Conservation (phyloP, 35 echinoderm and acorn worm genomes). For the Apostichopus parvimensis region DNA sequence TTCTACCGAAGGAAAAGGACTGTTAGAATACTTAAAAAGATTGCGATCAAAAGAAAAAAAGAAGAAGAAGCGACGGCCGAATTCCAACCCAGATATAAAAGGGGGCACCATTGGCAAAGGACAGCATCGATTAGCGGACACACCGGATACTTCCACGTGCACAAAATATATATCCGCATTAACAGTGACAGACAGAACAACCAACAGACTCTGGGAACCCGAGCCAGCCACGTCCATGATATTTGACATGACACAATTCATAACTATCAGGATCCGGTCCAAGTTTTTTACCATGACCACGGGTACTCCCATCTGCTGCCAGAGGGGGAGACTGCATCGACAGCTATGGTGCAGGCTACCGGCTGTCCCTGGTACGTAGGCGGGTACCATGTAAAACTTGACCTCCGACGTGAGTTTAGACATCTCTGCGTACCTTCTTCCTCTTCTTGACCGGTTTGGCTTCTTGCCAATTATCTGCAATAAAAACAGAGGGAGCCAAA, state of each 20-base stretch:
- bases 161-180: background rate
- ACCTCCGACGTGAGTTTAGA: background rate
- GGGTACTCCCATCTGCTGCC: background rate
- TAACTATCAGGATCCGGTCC: too few species aligned
- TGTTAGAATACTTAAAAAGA: too few species aligned
- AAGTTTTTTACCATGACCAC: background rate
- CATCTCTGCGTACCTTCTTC: conserved; percentile 20
- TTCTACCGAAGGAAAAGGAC: too few species aligned
- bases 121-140: background rate
- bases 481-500: background rate
- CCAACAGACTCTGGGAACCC: too few species aligned
- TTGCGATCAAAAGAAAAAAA: too few species aligned
- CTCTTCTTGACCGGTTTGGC: conserved; percentile 26
- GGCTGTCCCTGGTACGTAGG: background rate
- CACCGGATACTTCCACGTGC: background rate
- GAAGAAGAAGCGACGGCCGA: too few species aligned
- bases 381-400: background rate
- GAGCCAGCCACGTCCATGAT: too few species aligned
- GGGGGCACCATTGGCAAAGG: background rate
- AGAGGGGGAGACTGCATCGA: background rate
- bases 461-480: conserved; percentile 23
- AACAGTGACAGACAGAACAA: too few species aligned
- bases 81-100: too few species aligned
- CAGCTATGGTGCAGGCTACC: background rate
- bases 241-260: too few species aligned